Evolutionary conservation across 1,140 invertebrate genomes (phyloP).

Genomic region (Matsumurasca onukii): DNA sequence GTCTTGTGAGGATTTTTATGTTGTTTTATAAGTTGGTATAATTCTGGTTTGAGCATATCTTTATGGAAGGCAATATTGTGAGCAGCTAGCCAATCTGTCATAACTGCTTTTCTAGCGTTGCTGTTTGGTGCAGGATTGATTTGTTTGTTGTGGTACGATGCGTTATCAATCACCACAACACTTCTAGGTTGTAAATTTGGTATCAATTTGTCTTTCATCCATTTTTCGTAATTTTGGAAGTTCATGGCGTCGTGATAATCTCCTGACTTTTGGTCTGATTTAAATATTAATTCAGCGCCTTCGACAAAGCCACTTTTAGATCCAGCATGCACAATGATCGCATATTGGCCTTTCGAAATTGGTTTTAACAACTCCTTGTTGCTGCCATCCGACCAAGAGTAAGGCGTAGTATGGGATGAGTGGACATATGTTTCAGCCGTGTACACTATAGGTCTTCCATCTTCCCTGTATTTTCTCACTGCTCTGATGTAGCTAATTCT

Average conservation of each 20-base stretch:
- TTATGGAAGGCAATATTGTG: conserved; percentile 35
- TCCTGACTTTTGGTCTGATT: not conserved
- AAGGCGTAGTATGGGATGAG: not conserved
- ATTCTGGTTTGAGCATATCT: conserved; percentile 22
- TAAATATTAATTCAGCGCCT: no score
- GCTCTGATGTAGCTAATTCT: not conserved
- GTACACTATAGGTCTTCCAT: not conserved
- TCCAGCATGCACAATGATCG: no score
- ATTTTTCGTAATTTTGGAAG: conserved; percentile 18
- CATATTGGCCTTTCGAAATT: not conserved
- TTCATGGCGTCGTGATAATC: conserved; percentile 10
- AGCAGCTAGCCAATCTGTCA: conserved; percentile 39
- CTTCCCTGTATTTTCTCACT: no score
- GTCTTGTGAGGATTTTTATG: not conserved
- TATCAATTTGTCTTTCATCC: conserved; percentile 35
- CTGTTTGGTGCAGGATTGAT: conserved; percentile 38
- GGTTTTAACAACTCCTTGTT: not conserved
- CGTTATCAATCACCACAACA: conserved; percentile 48
- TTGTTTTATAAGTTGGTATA: not conserved
- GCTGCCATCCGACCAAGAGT: not conserved
- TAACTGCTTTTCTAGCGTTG: conserved; percentile 38
- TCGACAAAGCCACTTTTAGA: not conserved
- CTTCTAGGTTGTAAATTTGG: conserved; percentile 43
- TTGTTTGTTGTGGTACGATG: conserved; percentile 45
- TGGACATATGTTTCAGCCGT: not conserved